A percentile compares a stretch with the other conserved stretches of the same genome.
Evolutionary conservation across 1,140 invertebrate genomes (phyloP).

Genomic region (Anastatus disparis): DNA sequence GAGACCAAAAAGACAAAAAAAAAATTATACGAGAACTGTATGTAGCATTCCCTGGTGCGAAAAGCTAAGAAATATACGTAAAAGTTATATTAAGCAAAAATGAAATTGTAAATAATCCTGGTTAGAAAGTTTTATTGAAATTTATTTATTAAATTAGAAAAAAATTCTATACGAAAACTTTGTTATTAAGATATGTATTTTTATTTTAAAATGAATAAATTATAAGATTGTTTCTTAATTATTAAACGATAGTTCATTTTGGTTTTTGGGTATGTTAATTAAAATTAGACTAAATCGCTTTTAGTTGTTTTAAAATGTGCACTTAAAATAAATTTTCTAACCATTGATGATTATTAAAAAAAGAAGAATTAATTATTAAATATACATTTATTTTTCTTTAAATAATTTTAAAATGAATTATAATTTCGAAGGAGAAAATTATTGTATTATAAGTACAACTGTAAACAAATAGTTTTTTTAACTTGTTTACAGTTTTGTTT

Average conservation of each 20-base stretch:
- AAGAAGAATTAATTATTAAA: no score
- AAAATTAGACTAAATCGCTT: not conserved
- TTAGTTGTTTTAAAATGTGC: not conserved
- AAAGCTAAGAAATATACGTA: constrained; percentile 24
- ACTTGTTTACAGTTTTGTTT: not conserved
- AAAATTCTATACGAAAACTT: no score
- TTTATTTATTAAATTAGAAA: not conserved
- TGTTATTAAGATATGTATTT: no score
- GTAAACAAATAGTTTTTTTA: no score
- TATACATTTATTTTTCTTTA: no score
- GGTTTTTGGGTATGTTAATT: not conserved
- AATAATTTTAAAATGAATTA: no score
- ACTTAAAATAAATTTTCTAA: constrained; percentile 43
- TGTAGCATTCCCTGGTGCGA: constrained; percentile 23
- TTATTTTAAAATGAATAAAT: not conserved
- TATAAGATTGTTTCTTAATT: not conserved
- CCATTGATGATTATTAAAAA: not conserved
- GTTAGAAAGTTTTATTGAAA: constrained; percentile 14
- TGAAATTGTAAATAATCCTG: constrained; percentile 31
- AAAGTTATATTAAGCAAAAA: not conserved
- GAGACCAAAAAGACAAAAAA: constrained; percentile 57
- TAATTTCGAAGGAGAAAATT: no score
- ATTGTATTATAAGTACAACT: no score
- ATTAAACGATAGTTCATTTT: not conserved
- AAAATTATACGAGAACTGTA: constrained; percentile 32